Base-by-base conservation (phyloP, 2,113 vertebrate genomes). In the Dryoscopus gambensis region DNA sequence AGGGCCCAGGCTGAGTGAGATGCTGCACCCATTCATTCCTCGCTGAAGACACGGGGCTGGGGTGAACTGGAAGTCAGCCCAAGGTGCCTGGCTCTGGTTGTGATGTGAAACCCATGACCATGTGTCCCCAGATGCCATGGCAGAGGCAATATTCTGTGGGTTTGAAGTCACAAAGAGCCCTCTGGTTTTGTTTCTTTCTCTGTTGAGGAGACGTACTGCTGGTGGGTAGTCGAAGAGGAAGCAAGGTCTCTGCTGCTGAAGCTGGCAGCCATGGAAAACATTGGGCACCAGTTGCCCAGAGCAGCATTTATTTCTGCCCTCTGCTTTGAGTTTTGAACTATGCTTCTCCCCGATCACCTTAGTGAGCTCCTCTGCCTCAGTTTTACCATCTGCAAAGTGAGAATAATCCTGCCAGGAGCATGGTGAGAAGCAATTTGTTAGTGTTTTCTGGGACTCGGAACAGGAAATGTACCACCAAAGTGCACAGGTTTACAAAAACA, bases 401-500 rank as follows among this genome's bases (percentile, higher is more conserved):
- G 42, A 74, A 67, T 33, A 64, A 70, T 56, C 49, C 68, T 88
- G 76, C 82, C 74, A 77, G 73, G 23, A 87, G 15, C 2, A 1
- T 3, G 22, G 59, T 0, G 2, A 89, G 85, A 77, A 78, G 68
- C 23, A 74, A 84, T 68, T 88, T 2, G 2, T 67, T 67, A 40
- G 52, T 44, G 59, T 33, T 93, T 84, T 63, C 87, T 70, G 79
- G 35, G 79, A 81, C 37, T 70, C 0, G 0, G 60, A 85, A 49
- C 15, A 37, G 73, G 82, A 96, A 92, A 84, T 12, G 40, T 24
- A 33, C 68, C 82, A 75, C 88, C 22, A 40, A 71, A 87, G 56
- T 21, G 44, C 73, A 53, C 69, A 82, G 76, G 62, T 90, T 89
- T 82, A 87, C 62, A 42, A 65, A 94, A 96, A 75, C 91, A 77